These are phyloP conservation scores for Anableps anableps DNA, from an alignment of 2,797 vertebrate species.

Conservation along the genomic window DNA sequence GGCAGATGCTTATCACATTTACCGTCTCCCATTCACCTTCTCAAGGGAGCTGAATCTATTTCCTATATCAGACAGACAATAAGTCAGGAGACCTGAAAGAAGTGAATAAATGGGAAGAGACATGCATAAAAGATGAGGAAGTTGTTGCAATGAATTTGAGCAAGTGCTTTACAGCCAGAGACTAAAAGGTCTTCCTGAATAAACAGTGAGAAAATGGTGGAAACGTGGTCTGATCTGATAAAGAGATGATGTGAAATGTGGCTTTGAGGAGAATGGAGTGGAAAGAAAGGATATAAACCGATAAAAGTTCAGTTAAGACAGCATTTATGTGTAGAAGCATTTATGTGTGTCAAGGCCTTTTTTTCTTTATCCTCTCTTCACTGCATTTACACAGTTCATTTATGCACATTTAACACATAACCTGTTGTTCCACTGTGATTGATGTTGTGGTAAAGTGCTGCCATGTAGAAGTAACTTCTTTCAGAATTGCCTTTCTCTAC, in stretches of 20 bases:
- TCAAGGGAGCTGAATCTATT: conserved; percentile 36
- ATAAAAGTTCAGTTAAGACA: conserved; percentile 10
- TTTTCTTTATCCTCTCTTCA: not conserved
- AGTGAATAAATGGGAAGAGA: conserved; percentile 27
- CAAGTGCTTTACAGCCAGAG: conserved; percentile 17
- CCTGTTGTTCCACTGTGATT: not conserved
- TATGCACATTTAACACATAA: not conserved
- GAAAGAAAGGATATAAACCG: not conserved
- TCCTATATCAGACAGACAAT: conserved; percentile 35
- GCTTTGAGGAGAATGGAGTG: not conserved
- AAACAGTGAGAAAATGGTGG: conserved; percentile 35
- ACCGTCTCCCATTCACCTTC: conserved; percentile 14
- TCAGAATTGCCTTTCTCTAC: not conserved
- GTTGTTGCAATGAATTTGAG: conserved; percentile 32
- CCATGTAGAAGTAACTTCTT: not conserved
- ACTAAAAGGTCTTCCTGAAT: conserved; percentile 26
- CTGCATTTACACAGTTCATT: not conserved
- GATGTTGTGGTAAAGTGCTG: not conserved
- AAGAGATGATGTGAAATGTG: conserved; percentile 10
- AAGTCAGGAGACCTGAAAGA: conserved; percentile 13
- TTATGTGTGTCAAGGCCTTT: not conserved
- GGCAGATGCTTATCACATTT: conserved; percentile 26
- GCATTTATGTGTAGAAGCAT: not conserved
- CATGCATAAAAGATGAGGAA: conserved; percentile 49
- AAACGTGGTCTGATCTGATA: conserved; percentile 32